A percentile compares a stretch with the other conserved stretches of the same genome.
Conservation (phyloP, 2,888 invertebrate genomes). For the Morpho helenor region DNA sequence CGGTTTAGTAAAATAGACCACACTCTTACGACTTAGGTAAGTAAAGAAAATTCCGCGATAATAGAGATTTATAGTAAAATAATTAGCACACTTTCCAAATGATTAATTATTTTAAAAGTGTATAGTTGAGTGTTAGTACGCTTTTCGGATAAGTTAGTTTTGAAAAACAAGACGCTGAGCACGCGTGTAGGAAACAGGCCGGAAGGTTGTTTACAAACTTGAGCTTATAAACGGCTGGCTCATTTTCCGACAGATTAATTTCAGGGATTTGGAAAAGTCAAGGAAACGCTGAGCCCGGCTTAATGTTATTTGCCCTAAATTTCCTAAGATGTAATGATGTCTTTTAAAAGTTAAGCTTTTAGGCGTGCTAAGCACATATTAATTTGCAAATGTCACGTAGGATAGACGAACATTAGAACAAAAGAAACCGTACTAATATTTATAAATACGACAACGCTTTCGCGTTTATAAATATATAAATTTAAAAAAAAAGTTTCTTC, state of each 20-base stretch:
- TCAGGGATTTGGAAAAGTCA: slow-evolving; percentile 11
- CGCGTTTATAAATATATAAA: too few relatives aligned
- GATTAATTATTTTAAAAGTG: background rate
- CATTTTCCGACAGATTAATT: slow-evolving; percentile 15
- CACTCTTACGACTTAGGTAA: too few relatives aligned
- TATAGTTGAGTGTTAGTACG: background rate
- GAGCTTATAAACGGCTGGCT: slow-evolving; percentile 5
- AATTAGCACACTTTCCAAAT: background rate
- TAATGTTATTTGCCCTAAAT: slow-evolving; percentile 2
- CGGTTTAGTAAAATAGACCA: too few relatives aligned
- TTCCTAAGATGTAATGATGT: background rate
- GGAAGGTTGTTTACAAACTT: slow-evolving; percentile 1
- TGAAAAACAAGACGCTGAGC: slow-evolving; percentile 3
- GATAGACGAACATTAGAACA: too few relatives aligned
- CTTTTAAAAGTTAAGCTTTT: too few relatives aligned
- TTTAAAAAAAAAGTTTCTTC: too few relatives aligned
- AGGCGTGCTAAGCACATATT: too few relatives aligned
- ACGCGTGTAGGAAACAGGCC: background rate
- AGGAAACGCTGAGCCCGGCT: slow-evolving; percentile 2
- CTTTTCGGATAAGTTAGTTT: slow-evolving; percentile 1
- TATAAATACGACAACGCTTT: too few relatives aligned
- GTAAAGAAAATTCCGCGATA: too few relatives aligned
- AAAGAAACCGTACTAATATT: too few relatives aligned
- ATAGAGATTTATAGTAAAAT: too few relatives aligned
- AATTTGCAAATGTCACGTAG: too few relatives aligned